Evolutionary conservation across 2,888 invertebrate species (phyloP), one percentile per base, ranked within the genome.

Genomic region (Myopa tessellatipennis): DNA sequence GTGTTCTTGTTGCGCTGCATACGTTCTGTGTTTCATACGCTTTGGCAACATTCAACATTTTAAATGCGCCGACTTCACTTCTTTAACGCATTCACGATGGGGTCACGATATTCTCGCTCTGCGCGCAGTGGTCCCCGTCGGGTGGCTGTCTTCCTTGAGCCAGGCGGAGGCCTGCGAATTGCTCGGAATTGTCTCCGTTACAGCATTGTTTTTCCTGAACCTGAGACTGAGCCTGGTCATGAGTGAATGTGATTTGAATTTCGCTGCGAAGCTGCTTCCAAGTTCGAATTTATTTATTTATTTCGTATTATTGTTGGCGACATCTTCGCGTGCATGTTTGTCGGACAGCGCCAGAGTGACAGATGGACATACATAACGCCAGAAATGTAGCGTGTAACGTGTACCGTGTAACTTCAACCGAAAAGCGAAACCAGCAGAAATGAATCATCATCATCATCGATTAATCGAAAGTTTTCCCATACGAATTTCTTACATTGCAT

Each of bases 31-130:
- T 70, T 67, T 67, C 58, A 26, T 73, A 65, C 72, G 70, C 74
- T 82, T 81, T 80, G 79, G 79, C 78, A 80, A 79, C 82, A 79
- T 82, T 81, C 78, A 79, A 79, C 82, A 79, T 82, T 81, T 82
- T 81, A 78, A 82, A 82, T 80, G 80, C 80, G 77, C 79, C 78
- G 69, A 70, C 61, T 34, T 77, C 1, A 10, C 45, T 80, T 80
- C 79, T 79, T 78, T 81, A 83, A 84, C 84, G 83, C 83, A 84
- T 82, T 83, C 83, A 83, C 78, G 83, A 83, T 83, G 86, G 83
- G 88, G 88, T 87, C 88, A 88, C 45, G 45, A 52, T 52, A 34
- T 52, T 26, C 50, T 52, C 70, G 26, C 50, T 50, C 12, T 26
- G 26, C 26, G 7, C 70, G 52, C 38, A 3, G 55, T 26, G 4